A percentile compares a stretch with the other conserved stretches of the same genome.
Evolutionary conservation across 2,797 vertebrate species (phyloP).

Genomic region (Cynopterus sphinx): DNA sequence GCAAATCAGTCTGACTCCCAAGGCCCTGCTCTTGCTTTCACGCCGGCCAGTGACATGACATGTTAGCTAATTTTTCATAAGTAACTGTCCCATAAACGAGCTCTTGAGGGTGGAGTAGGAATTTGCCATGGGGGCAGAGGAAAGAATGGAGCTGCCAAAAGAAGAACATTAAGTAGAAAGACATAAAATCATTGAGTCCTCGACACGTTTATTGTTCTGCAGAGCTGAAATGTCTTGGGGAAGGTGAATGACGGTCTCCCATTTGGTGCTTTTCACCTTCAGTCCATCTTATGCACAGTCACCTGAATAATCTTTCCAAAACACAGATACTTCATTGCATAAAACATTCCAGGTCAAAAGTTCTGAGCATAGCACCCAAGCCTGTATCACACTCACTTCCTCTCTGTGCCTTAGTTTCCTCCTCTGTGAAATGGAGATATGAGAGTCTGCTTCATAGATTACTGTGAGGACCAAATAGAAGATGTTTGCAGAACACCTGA

Average conservation of each 20-base stretch:
- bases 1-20: background rate
- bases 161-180: background rate
- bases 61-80: background rate
- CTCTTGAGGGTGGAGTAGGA: background rate
- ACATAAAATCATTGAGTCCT: background rate
- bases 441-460: background rate
- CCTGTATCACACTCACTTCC: background rate
- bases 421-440: background rate
- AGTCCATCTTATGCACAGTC: background rate
- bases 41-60: fast-evolving
- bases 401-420: background rate
- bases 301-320: background rate
- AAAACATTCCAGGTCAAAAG: background rate
- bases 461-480: background rate
- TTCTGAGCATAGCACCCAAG: background rate
- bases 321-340: background rate
- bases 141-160: background rate
- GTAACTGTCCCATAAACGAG: background rate
- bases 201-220: background rate
- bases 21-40: background rate
- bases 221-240: background rate
- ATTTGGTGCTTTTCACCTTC: background rate
- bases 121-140: background rate
- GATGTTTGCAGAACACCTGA: background rate
- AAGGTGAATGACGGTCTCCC: background rate